Evolutionary conservation across 2,888 invertebrate genomes (phyloP).

Genomic region (Hoplodrina blanda): DNA sequence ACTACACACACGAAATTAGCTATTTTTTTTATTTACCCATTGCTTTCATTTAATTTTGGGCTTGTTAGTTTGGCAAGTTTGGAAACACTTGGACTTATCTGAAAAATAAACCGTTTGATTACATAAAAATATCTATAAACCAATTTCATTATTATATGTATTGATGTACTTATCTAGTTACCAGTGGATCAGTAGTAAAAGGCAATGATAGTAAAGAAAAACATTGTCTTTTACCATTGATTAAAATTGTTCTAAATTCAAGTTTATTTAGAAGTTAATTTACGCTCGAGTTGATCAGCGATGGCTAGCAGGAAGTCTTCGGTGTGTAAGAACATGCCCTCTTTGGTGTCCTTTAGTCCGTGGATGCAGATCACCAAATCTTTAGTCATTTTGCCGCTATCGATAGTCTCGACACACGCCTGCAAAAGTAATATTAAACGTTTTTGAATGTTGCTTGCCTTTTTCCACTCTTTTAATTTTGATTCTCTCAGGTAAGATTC

Average conservation of each 20-base stretch:
- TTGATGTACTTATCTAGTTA: slow-evolving; percentile 40
- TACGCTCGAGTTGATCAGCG: slow-evolving; percentile 92
- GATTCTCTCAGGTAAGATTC: too few species aligned
- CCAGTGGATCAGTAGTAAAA: slow-evolving; percentile 27
- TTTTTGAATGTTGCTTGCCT: slow-evolving; percentile 15
- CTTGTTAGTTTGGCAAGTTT: slow-evolving; percentile 16
- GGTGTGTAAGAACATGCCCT: slow-evolving; percentile 95
- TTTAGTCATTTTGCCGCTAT: slow-evolving; percentile 96
- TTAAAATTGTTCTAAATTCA: slow-evolving; percentile 23
- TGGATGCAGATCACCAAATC: slow-evolving; percentile 97
- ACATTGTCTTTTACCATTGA: slow-evolving; percentile 23
- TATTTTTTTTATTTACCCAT: not conserved
- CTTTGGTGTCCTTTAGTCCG: slow-evolving; percentile 95
- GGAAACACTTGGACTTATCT: slow-evolving; percentile 35
- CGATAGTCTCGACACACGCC: slow-evolving; percentile 95
- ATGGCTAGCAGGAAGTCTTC: slow-evolving; percentile 96
- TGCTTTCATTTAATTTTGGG: not conserved
- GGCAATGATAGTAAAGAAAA: slow-evolving; percentile 10
- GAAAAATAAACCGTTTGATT: slow-evolving; percentile 38
- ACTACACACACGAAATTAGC: slow-evolving; percentile 14
- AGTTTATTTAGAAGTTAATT: slow-evolving; percentile 78
- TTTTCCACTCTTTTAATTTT: not conserved
- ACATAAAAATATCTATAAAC: slow-evolving; percentile 31
- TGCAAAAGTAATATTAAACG: slow-evolving; percentile 65
- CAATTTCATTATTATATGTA: slow-evolving; percentile 10